A percentile compares a stretch with the other conserved stretches of the same genome.
phyloP scores from a whole-genome alignment of 1,140 invertebrate genomes.

The Hyles euphorbiae region DNA sequence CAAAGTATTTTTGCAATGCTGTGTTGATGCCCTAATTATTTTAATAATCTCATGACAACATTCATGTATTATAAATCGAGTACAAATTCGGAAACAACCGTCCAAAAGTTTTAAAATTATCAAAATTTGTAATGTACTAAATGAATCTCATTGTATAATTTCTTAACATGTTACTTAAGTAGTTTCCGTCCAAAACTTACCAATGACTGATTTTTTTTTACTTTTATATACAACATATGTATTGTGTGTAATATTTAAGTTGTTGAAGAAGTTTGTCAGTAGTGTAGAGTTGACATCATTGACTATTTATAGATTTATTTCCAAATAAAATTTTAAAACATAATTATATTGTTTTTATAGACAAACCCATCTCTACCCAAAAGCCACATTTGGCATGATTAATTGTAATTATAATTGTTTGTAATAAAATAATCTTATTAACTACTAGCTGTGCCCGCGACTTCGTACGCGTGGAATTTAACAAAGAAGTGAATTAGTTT shows the following conservation, averaged over 20 bases:
- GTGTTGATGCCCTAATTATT: too few species aligned
- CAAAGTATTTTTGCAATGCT: too few species aligned
- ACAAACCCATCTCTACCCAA: too few species aligned
- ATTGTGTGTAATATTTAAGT: constrained; percentile 50
- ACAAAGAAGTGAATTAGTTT: too few species aligned
- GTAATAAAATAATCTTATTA: too few species aligned
- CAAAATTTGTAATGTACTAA: constrained; percentile 11
- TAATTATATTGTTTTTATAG: constrained; percentile 17
- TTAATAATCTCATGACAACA: not conserved
- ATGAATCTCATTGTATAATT: constrained; percentile 43
- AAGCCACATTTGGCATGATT: too few species aligned
- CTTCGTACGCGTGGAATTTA: too few species aligned
- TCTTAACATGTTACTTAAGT: constrained; percentile 62
- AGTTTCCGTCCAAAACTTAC: constrained; percentile 71
- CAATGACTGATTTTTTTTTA: constrained; percentile 65
- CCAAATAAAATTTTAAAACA: constrained; percentile 47
- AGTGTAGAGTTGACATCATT: constrained; percentile 30
- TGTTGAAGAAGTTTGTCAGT: constrained; percentile 41
- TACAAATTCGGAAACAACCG: constrained; percentile 40
- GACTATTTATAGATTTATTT: constrained; percentile 57
- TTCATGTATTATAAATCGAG: constrained; percentile 10
- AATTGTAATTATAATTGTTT: too few species aligned
- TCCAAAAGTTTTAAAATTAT: constrained; percentile 24
- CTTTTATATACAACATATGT: constrained; percentile 34
- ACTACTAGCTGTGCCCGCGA: too few species aligned